Evolutionary conservation across 2,797 vertebrate genomes (phyloP).

Genomic region (Oreochromis mossambicus): DNA sequence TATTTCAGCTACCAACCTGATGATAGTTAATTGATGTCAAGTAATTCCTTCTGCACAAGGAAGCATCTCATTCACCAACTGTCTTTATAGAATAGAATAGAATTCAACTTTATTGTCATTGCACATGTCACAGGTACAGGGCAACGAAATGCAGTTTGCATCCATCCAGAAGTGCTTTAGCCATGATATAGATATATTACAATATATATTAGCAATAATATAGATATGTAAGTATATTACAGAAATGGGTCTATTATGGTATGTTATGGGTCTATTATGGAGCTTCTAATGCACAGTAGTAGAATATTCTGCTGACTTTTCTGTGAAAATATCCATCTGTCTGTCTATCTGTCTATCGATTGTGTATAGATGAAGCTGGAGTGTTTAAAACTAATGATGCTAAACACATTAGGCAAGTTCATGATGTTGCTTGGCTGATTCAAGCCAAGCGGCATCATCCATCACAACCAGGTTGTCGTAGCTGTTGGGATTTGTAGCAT

Average conservation of each 20-base stretch:
- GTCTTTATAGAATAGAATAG: too few relatives aligned
- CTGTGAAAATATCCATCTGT: background rate
- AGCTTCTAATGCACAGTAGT: background rate
- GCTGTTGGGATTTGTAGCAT: conserved; percentile 26
- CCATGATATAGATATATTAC: too few relatives aligned
- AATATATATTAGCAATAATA: too few relatives aligned
- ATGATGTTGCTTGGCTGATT: conserved; percentile 29
- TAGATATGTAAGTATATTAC: too few relatives aligned
- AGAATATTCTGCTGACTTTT: background rate
- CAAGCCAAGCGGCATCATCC: conserved; percentile 1
- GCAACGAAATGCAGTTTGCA: too few relatives aligned
- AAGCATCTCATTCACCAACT: conserved; percentile 28
- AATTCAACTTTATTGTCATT: too few relatives aligned
- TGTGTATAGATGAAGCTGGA: conserved; percentile 2
- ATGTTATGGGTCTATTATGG: too few relatives aligned
- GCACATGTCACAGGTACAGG: too few relatives aligned
- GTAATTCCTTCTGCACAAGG: conserved; percentile 27
- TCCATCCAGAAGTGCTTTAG: too few relatives aligned
- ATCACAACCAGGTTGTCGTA: conserved; percentile 11
- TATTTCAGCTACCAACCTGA: conserved; percentile 23
- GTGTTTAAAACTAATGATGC: conserved; percentile 32
- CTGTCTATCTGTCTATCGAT: background rate
- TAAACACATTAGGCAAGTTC: conserved; percentile 44
- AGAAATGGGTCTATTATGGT: too few relatives aligned
- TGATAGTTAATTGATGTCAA: conserved; percentile 65